A percentile compares a stretch with the other conserved stretches of the same genome.
These are phyloP conservation scores for Oostethus manadensis DNA, from an alignment of 2,113 vertebrate genomes.

Conservation along the genomic window DNA sequence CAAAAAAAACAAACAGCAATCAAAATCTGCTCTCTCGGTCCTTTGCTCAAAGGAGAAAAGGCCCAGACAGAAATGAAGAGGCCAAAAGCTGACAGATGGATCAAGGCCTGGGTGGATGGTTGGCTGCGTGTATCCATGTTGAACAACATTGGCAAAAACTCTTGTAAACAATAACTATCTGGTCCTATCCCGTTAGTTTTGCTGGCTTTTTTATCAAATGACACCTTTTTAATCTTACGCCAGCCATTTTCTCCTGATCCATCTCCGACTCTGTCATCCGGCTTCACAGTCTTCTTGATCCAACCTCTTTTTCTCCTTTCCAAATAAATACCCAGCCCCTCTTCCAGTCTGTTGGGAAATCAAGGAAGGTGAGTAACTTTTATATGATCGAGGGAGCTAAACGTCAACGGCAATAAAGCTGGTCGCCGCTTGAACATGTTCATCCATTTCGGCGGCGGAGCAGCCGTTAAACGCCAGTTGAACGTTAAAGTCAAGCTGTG, in stretches of 20 bases:
- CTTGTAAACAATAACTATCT: slow-evolving; percentile 36
- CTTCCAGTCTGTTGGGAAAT: slow-evolving; percentile 37
- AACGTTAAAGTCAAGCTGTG: slow-evolving; percentile 8
- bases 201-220: background rate
- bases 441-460: slow-evolving; percentile 33
- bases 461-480: slow-evolving; percentile 31
- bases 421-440: slow-evolving; percentile 30
- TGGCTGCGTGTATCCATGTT: background rate
- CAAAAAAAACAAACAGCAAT: too few species aligned
- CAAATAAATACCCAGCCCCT: background rate
- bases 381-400: slow-evolving; percentile 39
- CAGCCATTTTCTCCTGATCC: slow-evolving; percentile 17
- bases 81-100: background rate
- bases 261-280: slow-evolving; percentile 19
- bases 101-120: background rate
- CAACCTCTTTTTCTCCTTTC: background rate
- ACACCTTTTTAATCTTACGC: background rate
- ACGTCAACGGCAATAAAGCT: slow-evolving; percentile 9
- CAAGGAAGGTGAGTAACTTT: slow-evolving; percentile 50
- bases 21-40: slow-evolving; percentile 20
- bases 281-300: background rate
- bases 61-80: background rate
- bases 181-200: slow-evolving; percentile 29
- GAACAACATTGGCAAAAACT: slow-evolving; percentile 9
- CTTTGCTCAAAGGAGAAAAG: slow-evolving; percentile 8